Conservation (phyloP, 2,113 vertebrate species). For the Silurus glanis region DNA sequence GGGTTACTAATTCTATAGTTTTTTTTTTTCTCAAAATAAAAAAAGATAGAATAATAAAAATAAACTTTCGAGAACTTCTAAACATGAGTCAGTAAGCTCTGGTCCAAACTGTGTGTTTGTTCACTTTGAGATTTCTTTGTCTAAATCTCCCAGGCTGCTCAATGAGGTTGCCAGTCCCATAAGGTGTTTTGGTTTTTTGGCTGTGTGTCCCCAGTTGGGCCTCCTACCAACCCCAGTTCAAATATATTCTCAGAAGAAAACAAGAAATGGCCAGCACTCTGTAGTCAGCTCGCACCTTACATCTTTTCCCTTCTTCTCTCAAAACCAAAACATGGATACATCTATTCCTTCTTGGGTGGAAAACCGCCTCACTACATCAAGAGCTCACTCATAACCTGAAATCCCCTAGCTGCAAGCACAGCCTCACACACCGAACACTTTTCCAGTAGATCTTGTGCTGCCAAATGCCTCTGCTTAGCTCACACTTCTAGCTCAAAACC, state of each 20-base stretch:
- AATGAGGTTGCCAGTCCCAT: conserved; percentile 40
- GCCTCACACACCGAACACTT: conserved; percentile 48
- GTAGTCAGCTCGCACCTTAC: conserved; percentile 18
- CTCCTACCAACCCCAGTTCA: conserved; percentile 32
- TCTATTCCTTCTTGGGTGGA: conserved; percentile 37
- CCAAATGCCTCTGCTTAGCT: neutral
- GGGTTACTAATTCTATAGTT: neutral
- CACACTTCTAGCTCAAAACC: conserved; percentile 14
- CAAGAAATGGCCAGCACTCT: conserved; percentile 11
- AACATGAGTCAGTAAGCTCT: neutral
- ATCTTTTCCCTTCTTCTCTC: neutral
- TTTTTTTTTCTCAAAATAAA: neutral
- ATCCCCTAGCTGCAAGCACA: conserved; percentile 50
- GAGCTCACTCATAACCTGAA: conserved; percentile 52
- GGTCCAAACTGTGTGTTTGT: conserved; percentile 7
- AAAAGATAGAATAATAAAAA: neutral
- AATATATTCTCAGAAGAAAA: conserved; percentile 21
- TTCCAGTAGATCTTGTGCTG: conserved; percentile 1
- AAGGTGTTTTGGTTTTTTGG: conserved; percentile 13
- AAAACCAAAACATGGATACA: conserved; percentile 12
- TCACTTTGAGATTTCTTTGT: conserved; percentile 22
- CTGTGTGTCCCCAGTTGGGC: conserved; percentile 11
- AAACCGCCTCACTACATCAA: conserved; percentile 28
- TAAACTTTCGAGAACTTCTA: neutral
- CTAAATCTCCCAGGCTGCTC: conserved; percentile 18